Evolutionary conservation across 2,113 vertebrate species (phyloP), one percentile per base, ranked within the genome.

Genomic region (Callipepla californica): DNA sequence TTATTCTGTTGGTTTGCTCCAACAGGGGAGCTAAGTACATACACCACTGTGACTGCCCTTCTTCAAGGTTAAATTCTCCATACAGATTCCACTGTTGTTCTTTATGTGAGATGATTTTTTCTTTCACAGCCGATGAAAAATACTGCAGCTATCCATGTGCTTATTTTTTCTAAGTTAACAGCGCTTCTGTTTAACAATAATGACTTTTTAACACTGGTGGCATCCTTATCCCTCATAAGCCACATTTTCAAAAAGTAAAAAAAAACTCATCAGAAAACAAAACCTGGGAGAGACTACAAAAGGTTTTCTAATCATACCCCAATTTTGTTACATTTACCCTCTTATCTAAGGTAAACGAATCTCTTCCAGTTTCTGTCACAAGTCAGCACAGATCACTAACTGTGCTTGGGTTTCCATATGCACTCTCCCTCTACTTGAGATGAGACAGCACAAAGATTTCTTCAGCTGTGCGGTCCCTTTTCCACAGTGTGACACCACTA

Each of bases 11-110:
- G 90, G 79, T 92, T 95, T 90, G 11, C 65, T 88, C 72, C 85
- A 83, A 88, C 92, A 66, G 42, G 87, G 72, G 94, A 92, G 59
- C 82, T 74, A n/a, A 94, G 83, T 77, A 80, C 87, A 85, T 91
- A 67, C 76, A 67, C 42, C 50, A 34, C 59, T 70, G 21, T 19
- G 6, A 70, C 40, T 93, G 92, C 82, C 90, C 87, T 96, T 96
- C 80, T 53, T 89, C 92, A 95, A 95, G 93, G 94, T 93, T 88
- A 95, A 91, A 88, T 74, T 77, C 82, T 91, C 68, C 42, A 53
- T 63, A 66, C 75, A 94, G 72, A 90, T 87, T 87, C 30, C 72
- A 53, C 40, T 59, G 70, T 75, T 91, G 78, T 50, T 95, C 90
- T 89, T 93, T 69, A 80, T 32, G 25, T 9, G 45, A 85, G 68